Conservation (phyloP, 1,140 invertebrate genomes). For the Yoshiicerus persimilis region DNA sequence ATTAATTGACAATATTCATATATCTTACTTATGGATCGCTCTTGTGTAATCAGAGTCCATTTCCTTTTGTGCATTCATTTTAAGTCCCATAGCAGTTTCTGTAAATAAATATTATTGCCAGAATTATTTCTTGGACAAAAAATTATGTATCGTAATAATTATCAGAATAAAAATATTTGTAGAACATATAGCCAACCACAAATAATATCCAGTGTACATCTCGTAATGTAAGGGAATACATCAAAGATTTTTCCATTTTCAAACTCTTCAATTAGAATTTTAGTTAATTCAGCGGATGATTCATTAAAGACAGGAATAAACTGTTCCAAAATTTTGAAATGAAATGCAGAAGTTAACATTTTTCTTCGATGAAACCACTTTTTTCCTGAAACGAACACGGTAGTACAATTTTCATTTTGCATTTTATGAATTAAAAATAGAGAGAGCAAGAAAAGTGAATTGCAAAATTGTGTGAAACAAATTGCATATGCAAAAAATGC, state of each 20-base stretch:
- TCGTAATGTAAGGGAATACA: conserved; percentile 55
- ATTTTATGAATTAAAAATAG: too few relatives aligned
- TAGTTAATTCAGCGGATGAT: conserved; percentile 56
- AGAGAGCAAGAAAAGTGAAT: too few relatives aligned
- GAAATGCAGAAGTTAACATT: conserved; percentile 66
- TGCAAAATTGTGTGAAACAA: too few relatives aligned
- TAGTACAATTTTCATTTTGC: too few relatives aligned
- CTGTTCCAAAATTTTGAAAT: conserved; percentile 67
- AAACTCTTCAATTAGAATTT: conserved; percentile 36
- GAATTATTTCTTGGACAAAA: too few relatives aligned
- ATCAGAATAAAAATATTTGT: too few relatives aligned
- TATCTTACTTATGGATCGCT: conserved; percentile 62
- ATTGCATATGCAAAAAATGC: too few relatives aligned
- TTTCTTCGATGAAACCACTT: conserved; percentile 63
- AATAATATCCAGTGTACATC: conserved; percentile 65
- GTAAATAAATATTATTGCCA: too few relatives aligned
- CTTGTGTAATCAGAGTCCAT: conserved; percentile 59
- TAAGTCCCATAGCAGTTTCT: conserved; percentile 71
- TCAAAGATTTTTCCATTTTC: conserved; percentile 36
- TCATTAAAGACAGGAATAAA: conserved; percentile 65
- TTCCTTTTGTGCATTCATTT: conserved; percentile 64
- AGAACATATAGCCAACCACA: conserved; percentile 58
- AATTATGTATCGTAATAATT: too few relatives aligned
- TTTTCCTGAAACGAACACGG: conserved; percentile 49
- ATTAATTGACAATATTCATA: too few relatives aligned